Evolutionary conservation across 2,113 vertebrate species (phyloP).

Genomic region (Cervus canadensis): DNA sequence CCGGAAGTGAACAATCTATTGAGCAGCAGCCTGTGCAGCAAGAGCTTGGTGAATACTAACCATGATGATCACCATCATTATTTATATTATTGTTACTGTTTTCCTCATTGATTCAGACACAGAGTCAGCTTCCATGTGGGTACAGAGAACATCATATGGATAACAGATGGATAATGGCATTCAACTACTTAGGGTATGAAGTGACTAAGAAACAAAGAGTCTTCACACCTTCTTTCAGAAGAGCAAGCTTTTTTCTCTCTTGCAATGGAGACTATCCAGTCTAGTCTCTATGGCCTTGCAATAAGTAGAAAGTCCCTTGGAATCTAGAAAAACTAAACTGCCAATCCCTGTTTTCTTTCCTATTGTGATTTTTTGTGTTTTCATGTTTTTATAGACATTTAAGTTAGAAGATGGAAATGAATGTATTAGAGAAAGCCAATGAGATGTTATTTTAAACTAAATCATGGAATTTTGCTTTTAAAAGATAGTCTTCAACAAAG

Average conservation of each 20-base stretch:
- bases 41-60: not conserved
- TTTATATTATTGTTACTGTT: not conserved
- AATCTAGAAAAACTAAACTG: not conserved
- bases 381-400: not conserved
- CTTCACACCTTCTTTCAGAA: not conserved
- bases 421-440: not conserved
- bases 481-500: slow-evolving; percentile 11
- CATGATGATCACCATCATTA: not conserved
- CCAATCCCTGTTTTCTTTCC: not conserved
- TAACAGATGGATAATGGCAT: not conserved
- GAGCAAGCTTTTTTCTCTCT: not conserved
- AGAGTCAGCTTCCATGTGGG: not conserved
- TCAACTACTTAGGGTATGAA: not conserved
- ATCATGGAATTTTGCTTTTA: not conserved
- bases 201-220: not conserved
- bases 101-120: not conserved
- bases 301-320: not conserved
- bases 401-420: not conserved
- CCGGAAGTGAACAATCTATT: not conserved
- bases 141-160: not conserved
- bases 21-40: not conserved
- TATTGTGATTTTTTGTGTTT: not conserved
- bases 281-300: not conserved
- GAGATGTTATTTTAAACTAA: not conserved
- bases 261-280: not conserved